Conservation (phyloP, 2,113 vertebrate genomes). For the Gobio gobio region DNA sequence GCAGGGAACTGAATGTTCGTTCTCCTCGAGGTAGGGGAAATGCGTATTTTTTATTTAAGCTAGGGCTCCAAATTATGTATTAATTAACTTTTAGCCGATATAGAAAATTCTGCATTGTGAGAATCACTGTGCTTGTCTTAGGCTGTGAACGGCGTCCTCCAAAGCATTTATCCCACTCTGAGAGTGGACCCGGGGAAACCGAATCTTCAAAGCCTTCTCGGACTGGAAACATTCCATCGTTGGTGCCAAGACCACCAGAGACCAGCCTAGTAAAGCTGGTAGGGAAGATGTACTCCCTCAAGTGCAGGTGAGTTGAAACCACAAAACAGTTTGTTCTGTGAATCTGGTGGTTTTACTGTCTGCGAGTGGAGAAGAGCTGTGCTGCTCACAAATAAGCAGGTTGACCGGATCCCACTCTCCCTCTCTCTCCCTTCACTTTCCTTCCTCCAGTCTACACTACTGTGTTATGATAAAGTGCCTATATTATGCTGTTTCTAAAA, state of each 20-base stretch:
- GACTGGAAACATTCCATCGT: conserved; percentile 84
- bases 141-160: conserved; percentile 80
- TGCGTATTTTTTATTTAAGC: not conserved
- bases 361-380: not conserved
- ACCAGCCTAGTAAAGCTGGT: conserved; percentile 90
- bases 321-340: not conserved
- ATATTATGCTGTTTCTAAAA: no score
- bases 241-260: conserved; percentile 88
- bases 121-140: conserved; percentile 53
- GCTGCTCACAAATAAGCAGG: not conserved
- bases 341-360: not conserved
- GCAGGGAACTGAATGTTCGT: conserved; percentile 57
- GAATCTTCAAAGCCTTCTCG: conserved; percentile 79
- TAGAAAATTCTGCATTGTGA: not conserved
- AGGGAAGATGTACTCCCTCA: conserved; percentile 91
- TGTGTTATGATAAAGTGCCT: no score
- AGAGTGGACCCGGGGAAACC: conserved; percentile 67
- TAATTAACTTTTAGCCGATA: not conserved
- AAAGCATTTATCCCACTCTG: conserved; percentile 65
- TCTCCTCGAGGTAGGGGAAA: conserved; percentile 62
- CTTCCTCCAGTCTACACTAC: not conserved
- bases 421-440: not conserved
- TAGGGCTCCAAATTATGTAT: not conserved
- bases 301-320: conserved; percentile 84
- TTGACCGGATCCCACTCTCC: not conserved